Evolutionary conservation across 2,888 invertebrate species (phyloP).

Genomic region (Nymphalis c-album): DNA sequence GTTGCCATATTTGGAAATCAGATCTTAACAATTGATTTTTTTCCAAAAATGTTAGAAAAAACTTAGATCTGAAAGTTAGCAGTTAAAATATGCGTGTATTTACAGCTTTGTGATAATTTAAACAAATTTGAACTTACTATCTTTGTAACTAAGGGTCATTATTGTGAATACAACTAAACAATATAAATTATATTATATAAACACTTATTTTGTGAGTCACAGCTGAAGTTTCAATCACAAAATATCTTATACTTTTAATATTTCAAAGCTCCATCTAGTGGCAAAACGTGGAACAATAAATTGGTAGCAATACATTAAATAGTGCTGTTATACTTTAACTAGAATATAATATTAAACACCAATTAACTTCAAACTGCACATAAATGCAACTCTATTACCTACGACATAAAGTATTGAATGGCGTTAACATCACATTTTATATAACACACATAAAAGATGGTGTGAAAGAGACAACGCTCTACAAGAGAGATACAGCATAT

Average conservation of each 20-base stretch:
- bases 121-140: slow-evolving; percentile 31
- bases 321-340: not conserved
- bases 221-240: not conserved
- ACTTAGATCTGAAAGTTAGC: not conserved
- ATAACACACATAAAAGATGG: not conserved
- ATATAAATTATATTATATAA: not conserved
- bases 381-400: slow-evolving; percentile 23
- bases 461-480: slow-evolving; percentile 5
- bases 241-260: not conserved
- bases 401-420: slow-evolving; percentile 1
- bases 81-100: slow-evolving; percentile 22
- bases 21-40: no score
- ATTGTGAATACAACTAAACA: not conserved
- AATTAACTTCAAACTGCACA: slow-evolving; percentile 10
- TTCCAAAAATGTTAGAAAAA: not conserved
- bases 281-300: not conserved
- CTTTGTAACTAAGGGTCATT: not conserved
- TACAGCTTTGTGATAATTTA: slow-evolving; percentile 21
- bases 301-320: not conserved
- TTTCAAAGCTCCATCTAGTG: slow-evolving; percentile 16
- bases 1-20: no score
- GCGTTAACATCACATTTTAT: slow-evolving; percentile 10
- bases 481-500: not conserved
- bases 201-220: no score
- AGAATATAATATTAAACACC: not conserved